Percentiles rank a stretch among this genome's conserved stretches.
These are phyloP conservation scores for Lepidotrigona ventralis DNA, from an alignment of 1,140 invertebrate genomes.

Conservation along the genomic window DNA sequence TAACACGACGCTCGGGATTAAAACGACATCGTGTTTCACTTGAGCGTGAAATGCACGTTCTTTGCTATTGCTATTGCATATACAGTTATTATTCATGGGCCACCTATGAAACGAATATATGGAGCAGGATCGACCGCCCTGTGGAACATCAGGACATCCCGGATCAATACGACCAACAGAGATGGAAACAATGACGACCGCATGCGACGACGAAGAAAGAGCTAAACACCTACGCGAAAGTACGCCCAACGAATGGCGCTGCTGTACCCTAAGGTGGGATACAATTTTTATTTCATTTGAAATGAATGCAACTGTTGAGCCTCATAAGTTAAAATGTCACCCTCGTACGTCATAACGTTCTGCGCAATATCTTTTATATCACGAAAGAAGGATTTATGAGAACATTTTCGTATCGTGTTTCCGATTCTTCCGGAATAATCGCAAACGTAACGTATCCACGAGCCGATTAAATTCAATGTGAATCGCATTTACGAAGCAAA, in stretches of 20 bases:
- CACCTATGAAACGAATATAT: slow-evolving; percentile 52
- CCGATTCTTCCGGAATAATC: too few species aligned
- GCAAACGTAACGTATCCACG: too few species aligned
- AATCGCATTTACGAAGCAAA: slow-evolving; percentile 8
- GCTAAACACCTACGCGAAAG: slow-evolving; percentile 39
- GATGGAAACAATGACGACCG: slow-evolving; percentile 50
- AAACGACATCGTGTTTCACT: too few species aligned
- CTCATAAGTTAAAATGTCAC: too few species aligned
- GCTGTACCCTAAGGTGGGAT: slow-evolving; percentile 24
- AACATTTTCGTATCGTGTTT: not conserved
- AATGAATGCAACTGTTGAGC: not conserved
- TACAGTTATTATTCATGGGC: slow-evolving; percentile 13
- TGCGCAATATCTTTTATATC: not conserved
- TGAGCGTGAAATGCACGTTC: not conserved
- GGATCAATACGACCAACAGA: slow-evolving; percentile 72
- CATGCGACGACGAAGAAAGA: slow-evolving; percentile 43
- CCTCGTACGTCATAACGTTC: too few species aligned
- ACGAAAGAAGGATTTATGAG: not conserved
- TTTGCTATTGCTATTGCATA: not conserved
- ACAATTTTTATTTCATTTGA: not conserved
- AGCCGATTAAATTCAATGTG: not conserved
- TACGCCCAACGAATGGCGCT: slow-evolving; percentile 36
- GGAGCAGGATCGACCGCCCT: slow-evolving; percentile 61
- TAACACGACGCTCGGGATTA: not conserved
- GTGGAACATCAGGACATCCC: slow-evolving; percentile 66